Percentiles rank a stretch among this genome's conserved stretches.
These are phyloP conservation scores for Perodicticus potto DNA, from an alignment of 2,797 vertebrate species.

Conservation along the genomic window DNA sequence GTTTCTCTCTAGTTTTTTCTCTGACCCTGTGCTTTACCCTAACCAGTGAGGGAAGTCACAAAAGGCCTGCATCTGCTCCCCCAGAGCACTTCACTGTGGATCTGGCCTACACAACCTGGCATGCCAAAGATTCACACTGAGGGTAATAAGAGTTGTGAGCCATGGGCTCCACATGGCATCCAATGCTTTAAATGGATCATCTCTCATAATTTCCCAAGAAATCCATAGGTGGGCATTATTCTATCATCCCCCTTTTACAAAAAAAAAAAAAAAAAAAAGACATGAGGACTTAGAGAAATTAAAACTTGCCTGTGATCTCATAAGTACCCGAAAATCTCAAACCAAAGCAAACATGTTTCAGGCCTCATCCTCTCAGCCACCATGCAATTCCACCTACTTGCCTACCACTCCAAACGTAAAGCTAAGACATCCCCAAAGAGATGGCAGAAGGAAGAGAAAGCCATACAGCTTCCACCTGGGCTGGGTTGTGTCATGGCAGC, in stretches of 20 bases:
- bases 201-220: constrained; percentile 9
- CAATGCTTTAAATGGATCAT: background rate
- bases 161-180: background rate
- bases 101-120: background rate
- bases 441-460: background rate
- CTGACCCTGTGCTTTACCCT: background rate
- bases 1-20: background rate
- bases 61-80: background rate
- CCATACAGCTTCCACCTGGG: background rate
- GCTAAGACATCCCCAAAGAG: background rate
- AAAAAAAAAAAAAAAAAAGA: constrained; percentile 26
- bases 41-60: background rate
- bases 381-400: background rate
- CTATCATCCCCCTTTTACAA: background rate
- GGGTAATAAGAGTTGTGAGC: background rate
- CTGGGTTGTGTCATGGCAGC: background rate
- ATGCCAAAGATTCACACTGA: background rate
- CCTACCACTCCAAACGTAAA: background rate
- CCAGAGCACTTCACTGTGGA: background rate
- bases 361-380: background rate
- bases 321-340: background rate
- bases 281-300: background rate
- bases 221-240: background rate
- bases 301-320: background rate
- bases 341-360: background rate